Evolutionary conservation across 2,113 vertebrate species (phyloP).

Genomic region (Todiramphus chloris): DNA sequence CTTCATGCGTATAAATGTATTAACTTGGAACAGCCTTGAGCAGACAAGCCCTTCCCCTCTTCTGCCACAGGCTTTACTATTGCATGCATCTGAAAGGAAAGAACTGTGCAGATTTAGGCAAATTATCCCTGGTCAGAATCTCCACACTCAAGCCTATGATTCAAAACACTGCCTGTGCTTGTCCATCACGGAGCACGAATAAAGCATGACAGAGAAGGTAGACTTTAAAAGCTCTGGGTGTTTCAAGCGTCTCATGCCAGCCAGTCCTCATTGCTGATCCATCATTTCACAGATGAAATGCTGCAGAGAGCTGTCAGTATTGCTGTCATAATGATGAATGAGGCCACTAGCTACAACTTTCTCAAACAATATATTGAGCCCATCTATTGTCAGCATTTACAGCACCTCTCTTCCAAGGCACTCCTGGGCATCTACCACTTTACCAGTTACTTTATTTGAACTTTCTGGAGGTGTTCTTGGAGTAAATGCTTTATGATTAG

Average conservation of each 20-base stretch:
- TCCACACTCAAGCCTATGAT: background rate
- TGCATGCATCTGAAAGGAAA: background rate
- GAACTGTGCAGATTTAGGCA: background rate
- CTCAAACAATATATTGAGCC: slow-evolving; percentile 47
- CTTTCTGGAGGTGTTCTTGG: background rate
- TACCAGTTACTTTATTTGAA: slow-evolving; percentile 2
- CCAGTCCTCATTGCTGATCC: slow-evolving; percentile 28
- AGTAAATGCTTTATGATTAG: background rate
- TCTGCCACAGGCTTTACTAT: background rate
- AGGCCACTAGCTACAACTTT: slow-evolving; percentile 40
- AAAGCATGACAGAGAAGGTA: slow-evolving; percentile 13
- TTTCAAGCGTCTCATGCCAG: background rate
- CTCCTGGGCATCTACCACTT: background rate
- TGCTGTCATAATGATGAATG: slow-evolving; percentile 64
- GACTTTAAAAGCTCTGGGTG: background rate
- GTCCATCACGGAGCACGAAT: background rate
- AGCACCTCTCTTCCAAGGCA: background rate
- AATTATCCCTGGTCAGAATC: background rate
- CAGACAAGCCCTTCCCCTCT: background rate
- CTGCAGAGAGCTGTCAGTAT: slow-evolving; percentile 59
- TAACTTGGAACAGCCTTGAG: background rate
- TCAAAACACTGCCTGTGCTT: background rate
- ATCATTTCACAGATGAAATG: slow-evolving; percentile 58
- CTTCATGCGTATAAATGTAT: background rate
- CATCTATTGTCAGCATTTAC: slow-evolving; percentile 27